Evolutionary conservation across 2,888 invertebrate genomes (phyloP), one percentile per base, ranked within the genome.

Genomic region (Hedya salicella): DNA sequence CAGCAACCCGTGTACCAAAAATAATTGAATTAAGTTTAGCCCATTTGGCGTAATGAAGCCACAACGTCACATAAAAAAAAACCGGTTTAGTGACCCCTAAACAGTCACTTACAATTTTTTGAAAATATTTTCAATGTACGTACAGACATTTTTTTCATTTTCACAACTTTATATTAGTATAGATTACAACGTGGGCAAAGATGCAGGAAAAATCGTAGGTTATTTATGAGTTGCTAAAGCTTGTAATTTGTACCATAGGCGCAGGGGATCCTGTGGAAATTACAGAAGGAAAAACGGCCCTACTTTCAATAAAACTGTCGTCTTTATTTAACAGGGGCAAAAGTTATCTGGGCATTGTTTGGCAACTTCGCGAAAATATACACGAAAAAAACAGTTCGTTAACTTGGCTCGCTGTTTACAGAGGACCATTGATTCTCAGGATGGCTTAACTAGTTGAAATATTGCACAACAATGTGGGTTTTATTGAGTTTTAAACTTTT

Each of bases 251-350:
- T 8, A 71, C 84, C 81, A 73, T 68, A 74, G 49, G 59, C 70
- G 73, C 82, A 84, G 86, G 87, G 86, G 86, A 84, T 86, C 85
- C 83, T 78, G 81, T 81, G 86, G 86, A 90, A 89, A 90, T 89
- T 89, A 89, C 89, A 86, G 87, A 85, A 87, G 86, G 87, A 86
- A 90, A 70, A 91, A 87, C 88, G 88, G 86, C 84, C 88, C 87
- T 88, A 87, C 87, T 91, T 91, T 91, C 91, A 91, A 91, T 91
- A 90, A 91, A 90, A 91, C 88, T 90, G 90, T 90, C 90, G 85
- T 88, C 89, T 90, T 89, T 91, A 91, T 89, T 91, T 90, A 91
- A 90, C 88, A 85, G 87, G 62, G 86, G 83, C 85, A 82, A 83
- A 89, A 89, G 89, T 89, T 90, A 89, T 87, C 87, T 83, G 73